phyloP scores from a whole-genome alignment of 2,888 invertebrate species.

The Capitulum mitella region DNA sequence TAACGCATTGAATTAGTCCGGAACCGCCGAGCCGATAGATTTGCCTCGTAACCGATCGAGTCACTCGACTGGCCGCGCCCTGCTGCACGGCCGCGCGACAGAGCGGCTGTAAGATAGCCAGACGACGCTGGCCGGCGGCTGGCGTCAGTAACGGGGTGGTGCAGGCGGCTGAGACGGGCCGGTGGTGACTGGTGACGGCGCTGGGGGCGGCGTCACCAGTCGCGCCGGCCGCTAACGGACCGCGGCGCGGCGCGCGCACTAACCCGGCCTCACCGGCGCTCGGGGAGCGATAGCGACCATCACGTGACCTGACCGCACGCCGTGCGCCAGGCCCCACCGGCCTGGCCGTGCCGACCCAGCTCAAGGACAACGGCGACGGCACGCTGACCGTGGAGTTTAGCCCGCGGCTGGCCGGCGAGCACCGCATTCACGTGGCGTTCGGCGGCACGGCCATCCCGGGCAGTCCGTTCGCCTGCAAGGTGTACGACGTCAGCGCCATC shows the following conservation, averaged over 20 bases:
- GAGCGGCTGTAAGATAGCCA: too few relatives aligned
- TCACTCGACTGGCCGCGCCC: too few relatives aligned
- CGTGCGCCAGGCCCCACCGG: conserved; percentile 75
- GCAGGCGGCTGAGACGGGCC: neutral
- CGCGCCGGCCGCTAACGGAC: neutral
- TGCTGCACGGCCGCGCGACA: too few relatives aligned
- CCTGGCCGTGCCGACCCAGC: conserved; percentile 80
- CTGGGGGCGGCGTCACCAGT: too few relatives aligned
- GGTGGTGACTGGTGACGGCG: neutral
- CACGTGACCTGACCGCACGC: conserved; percentile 37
- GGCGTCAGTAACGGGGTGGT: neutral
- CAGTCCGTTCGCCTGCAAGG: conserved; percentile 90
- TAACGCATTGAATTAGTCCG: neutral
- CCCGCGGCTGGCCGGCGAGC: conserved; percentile 83
- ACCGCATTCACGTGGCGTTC: conserved; percentile 78
- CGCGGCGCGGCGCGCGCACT: conserved; percentile 29
- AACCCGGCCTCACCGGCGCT: conserved; percentile 27
- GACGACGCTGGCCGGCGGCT: too few relatives aligned
- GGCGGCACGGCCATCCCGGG: conserved; percentile 68
- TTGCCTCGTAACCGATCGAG: too few relatives aligned
- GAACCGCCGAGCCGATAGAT: neutral
- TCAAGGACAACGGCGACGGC: conserved; percentile 71
- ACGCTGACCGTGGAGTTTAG: conserved; percentile 85
- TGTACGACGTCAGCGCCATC: conserved; percentile 88
- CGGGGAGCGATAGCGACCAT: neutral